Conservation (phyloP, 2,797 vertebrate genomes). For the Rhynchonycteris naso region DNA sequence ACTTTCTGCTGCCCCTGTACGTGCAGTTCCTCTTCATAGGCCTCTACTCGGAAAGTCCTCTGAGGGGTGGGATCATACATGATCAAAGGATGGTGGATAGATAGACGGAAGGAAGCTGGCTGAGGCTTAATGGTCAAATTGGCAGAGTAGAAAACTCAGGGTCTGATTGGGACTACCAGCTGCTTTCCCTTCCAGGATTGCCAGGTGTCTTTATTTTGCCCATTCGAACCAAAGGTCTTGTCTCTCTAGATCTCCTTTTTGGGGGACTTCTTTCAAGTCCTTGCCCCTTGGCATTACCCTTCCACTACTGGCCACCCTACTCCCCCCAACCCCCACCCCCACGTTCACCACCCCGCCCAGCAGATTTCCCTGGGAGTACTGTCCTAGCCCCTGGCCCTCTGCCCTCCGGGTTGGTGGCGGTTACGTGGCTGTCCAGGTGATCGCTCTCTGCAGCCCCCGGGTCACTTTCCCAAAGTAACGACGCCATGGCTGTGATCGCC, state of each 20-base stretch:
- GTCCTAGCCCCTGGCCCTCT: neutral
- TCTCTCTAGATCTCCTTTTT: neutral
- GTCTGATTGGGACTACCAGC: neutral
- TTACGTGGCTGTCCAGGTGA: conserved; percentile 77
- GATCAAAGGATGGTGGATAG: neutral
- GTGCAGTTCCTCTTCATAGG: neutral
- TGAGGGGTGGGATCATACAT: neutral
- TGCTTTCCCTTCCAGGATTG: neutral
- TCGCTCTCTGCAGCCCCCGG: conserved; percentile 69
- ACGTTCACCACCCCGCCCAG: neutral
- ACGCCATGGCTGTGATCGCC: conserved; percentile 73
- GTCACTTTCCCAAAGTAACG: conserved; percentile 77
- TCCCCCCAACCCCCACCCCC: neutral
- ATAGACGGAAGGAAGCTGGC: neutral
- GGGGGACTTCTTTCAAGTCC: conserved; percentile 4
- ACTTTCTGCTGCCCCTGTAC: neutral
- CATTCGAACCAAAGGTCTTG: neutral
- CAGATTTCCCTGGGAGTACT: neutral
- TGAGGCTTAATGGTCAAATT: neutral
- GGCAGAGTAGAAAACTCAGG: neutral
- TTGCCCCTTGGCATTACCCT: neutral
- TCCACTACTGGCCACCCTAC: neutral
- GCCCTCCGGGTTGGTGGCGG: conserved; percentile 63
- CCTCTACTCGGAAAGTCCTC: neutral
- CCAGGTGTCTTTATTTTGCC: neutral